Evolutionary conservation across 2,113 vertebrate genomes (phyloP).

Genomic region (Acrocephalus arundinaceus): DNA sequence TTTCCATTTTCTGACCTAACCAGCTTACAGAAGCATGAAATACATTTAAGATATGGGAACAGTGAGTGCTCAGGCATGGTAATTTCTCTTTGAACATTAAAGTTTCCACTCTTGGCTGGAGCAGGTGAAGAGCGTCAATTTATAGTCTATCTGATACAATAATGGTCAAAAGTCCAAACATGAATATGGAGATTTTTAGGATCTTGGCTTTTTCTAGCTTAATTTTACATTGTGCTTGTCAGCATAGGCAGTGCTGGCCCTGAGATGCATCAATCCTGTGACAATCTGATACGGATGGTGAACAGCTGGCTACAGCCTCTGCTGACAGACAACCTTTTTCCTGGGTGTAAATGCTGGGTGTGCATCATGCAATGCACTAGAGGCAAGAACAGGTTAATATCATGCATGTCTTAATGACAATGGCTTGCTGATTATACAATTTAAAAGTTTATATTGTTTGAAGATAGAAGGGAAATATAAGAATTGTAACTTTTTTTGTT

Average conservation of each 20-base stretch:
- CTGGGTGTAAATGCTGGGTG: too few species aligned
- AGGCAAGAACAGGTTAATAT: not conserved
- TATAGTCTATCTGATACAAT: not conserved
- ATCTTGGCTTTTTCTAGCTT: not conserved
- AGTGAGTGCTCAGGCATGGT: not conserved
- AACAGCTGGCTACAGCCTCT: not conserved
- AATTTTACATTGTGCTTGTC: not conserved
- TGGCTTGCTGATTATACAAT: not conserved
- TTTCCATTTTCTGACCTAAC: not conserved
- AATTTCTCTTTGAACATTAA: not conserved
- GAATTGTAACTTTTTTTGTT: not conserved
- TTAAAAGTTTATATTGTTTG: not conserved
- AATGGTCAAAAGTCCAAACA: fast-evolving
- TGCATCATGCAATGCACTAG: not conserved
- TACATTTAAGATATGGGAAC: not conserved
- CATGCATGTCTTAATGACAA: not conserved
- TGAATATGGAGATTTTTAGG: not conserved
- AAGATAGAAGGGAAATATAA: not conserved
- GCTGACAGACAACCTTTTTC: not conserved
- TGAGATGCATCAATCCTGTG: not conserved
- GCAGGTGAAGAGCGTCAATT: not conserved
- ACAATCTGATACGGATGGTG: fast-evolving
- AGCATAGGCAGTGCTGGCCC: not conserved
- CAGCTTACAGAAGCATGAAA: not conserved
- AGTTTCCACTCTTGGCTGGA: not conserved